A percentile compares a stretch with the other conserved stretches of the same genome.
These are phyloP conservation scores for Alitta virens DNA, from an alignment of 2,888 invertebrate species.

Conservation along the genomic window DNA sequence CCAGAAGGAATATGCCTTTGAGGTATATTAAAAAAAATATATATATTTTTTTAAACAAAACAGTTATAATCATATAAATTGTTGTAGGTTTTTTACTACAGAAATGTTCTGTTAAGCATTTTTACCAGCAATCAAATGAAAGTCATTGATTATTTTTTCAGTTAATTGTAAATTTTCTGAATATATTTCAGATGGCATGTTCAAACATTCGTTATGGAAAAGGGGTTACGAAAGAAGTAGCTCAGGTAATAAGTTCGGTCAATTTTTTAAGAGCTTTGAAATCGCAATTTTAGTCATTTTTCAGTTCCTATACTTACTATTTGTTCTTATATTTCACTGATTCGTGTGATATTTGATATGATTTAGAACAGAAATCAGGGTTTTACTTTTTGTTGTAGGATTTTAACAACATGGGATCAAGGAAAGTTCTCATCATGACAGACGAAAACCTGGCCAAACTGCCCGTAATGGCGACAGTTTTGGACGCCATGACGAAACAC, in stretches of 20 bases:
- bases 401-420: conserved; percentile 73
- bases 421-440: conserved; percentile 81
- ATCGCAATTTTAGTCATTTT: too few relatives aligned
- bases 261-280: too few relatives aligned
- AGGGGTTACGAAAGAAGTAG: conserved; percentile 79
- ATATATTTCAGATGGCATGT: conserved; percentile 80
- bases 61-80: background rate
- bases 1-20: conserved; percentile 22
- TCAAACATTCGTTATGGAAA: conserved; percentile 85
- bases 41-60: too few relatives aligned
- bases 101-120: background rate
- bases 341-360: too few relatives aligned
- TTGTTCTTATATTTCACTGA: too few relatives aligned
- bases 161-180: too few relatives aligned
- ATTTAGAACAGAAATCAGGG: too few relatives aligned
- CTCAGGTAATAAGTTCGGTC: conserved; percentile 64
- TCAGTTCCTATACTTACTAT: too few relatives aligned
- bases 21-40: too few relatives aligned
- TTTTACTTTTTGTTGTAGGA: too few relatives aligned
- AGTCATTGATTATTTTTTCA: too few relatives aligned
- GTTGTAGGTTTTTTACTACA: background rate
- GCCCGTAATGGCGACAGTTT: conserved; percentile 65
- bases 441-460: conserved; percentile 73
- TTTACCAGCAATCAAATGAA: too few relatives aligned
- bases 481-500: conserved; percentile 67